Evolutionary conservation across 2,113 vertebrate genomes (phyloP).

Genomic region (Phalacrocorax brasilianus): DNA sequence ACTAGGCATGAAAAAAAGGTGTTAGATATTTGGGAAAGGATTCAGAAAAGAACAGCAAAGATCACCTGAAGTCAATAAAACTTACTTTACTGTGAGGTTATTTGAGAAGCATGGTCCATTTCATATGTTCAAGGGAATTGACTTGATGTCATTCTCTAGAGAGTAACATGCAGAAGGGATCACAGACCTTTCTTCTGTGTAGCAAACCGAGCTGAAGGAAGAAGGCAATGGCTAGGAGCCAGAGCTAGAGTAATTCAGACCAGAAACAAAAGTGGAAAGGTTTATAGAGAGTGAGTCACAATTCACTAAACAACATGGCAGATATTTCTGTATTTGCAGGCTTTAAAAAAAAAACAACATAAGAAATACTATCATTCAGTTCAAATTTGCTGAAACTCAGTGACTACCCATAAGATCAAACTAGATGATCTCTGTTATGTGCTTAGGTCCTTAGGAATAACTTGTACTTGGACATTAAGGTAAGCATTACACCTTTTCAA

Average conservation of each 20-base stretch:
- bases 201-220: neutral
- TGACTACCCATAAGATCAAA: neutral
- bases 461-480: fast-evolving
- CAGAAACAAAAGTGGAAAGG: neutral
- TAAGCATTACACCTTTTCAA: neutral
- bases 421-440: neutral
- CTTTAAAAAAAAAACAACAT: neutral
- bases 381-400: neutral
- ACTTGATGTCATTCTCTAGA: neutral
- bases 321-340: neutral
- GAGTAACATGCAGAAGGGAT: neutral
- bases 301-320: neutral
- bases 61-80: neutral
- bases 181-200: neutral
- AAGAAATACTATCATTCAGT: neutral
- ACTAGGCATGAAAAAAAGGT: neutral
- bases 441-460: neutral
- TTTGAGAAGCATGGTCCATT: neutral
- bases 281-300: neutral
- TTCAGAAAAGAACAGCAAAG: neutral
- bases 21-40: neutral
- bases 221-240: neutral
- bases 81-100: neutral
- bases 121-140: neutral
- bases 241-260: neutral